These are phyloP conservation scores for Pachycephala philippinensis DNA, from an alignment of 2,113 vertebrate genomes.

Conservation along the genomic window DNA sequence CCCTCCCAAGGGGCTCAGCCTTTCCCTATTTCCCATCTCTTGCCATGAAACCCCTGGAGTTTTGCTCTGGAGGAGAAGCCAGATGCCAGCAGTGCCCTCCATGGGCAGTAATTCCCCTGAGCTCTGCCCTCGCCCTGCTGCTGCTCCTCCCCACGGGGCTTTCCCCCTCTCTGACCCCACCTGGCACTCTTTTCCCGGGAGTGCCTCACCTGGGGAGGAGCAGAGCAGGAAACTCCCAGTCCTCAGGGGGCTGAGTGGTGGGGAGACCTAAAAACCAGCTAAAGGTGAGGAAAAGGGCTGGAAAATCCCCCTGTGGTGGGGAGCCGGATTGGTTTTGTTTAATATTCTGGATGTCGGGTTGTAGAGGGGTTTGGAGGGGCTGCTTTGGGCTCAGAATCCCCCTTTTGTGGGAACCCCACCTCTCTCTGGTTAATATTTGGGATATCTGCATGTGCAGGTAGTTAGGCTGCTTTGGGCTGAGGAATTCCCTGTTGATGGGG, in stretches of 20 bases:
- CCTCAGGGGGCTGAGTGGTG: not conserved
- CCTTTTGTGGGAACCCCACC: fast-evolving
- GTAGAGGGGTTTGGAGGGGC: fast-evolving
- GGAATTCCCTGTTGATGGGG: fast-evolving
- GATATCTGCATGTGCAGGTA: fast-evolving
- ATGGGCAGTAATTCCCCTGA: fast-evolving
- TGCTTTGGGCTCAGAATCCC: not conserved
- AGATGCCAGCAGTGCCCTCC: fast-evolving
- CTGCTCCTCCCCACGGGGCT: not conserved
- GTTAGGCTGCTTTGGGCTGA: not conserved
- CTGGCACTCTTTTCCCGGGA: fast-evolving
- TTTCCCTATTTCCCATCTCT: not conserved
- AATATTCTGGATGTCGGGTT: fast-evolving
- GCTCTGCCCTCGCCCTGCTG: fast-evolving
- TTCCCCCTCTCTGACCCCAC: not conserved
- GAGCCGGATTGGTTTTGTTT: fast-evolving
- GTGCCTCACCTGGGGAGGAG: not conserved
- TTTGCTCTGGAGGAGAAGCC: fast-evolving
- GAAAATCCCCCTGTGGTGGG: not conserved
- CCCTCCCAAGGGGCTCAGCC: not conserved
- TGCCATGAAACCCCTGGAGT: not conserved
- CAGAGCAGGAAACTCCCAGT: not conserved
- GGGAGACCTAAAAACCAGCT: not conserved
- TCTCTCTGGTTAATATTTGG: fast-evolving
- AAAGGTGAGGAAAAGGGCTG: not conserved